Evolutionary conservation across 2,113 vertebrate species (phyloP).

Genomic region (Spermophilus dauricus): DNA sequence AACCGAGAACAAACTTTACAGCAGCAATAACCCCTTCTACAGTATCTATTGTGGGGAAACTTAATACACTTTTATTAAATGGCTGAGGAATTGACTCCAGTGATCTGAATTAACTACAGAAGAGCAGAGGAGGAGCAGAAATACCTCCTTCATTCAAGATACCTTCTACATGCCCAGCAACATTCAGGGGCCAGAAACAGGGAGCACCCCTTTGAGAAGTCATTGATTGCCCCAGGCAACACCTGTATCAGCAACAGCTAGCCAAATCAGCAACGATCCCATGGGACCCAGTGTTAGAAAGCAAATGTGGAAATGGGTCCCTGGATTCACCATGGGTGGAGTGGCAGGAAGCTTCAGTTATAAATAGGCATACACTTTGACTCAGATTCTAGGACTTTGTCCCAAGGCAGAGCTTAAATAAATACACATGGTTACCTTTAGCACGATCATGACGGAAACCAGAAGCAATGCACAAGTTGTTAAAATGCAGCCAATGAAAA

Average conservation of each 20-base stretch:
- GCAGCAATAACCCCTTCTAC: conserved; percentile 69
- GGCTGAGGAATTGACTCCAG: conserved; percentile 50
- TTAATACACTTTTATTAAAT: conserved; percentile 76
- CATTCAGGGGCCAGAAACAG: not conserved
- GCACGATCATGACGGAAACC: not conserved
- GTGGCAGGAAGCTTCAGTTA: not conserved
- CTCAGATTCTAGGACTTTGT: not conserved
- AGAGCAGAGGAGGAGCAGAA: not conserved
- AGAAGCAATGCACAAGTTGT: not conserved
- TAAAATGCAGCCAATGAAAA: not conserved
- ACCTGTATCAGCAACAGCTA: conserved; percentile 12
- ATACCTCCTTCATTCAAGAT: not conserved
- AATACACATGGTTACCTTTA: not conserved
- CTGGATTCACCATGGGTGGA: not conserved
- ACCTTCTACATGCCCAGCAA: not conserved
- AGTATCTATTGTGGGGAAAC: conserved; percentile 67
- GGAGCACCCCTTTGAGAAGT: not conserved
- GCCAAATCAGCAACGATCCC: not conserved
- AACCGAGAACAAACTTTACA: conserved; percentile 77
- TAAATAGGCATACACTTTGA: not conserved
- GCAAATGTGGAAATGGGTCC: not conserved
- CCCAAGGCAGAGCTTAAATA: not conserved
- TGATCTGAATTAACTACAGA: conserved; percentile 69
- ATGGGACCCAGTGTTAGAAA: not conserved
- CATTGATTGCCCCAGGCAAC: not conserved